These are phyloP conservation scores for Plagodis pulveraria DNA, from an alignment of 2,888 invertebrate species.

Conservation along the genomic window DNA sequence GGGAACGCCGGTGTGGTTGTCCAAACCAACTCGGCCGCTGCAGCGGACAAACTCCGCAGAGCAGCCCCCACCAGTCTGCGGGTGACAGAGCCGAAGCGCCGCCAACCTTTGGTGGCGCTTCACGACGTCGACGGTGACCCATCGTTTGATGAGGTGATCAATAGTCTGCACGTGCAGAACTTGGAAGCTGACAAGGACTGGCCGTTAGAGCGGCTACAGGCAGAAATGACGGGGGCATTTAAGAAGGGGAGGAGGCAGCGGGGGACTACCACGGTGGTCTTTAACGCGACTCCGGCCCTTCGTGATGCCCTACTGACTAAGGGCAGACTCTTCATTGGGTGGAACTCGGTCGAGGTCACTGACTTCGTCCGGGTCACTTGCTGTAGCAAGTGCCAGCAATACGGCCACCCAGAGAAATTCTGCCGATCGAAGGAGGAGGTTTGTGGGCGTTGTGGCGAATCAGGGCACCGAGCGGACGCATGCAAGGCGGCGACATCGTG, in stretches of 20 bases:
- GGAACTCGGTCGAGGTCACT: slow-evolving; percentile 8
- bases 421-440: slow-evolving; percentile 24
- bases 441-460: slow-evolving; percentile 39
- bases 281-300: background rate
- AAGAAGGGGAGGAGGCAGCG: slow-evolving; percentile 3
- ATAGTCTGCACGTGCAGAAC: too few species aligned
- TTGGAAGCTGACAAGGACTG: too few species aligned
- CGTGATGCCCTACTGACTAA: slow-evolving; percentile 1
- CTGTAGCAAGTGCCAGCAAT: slow-evolving; percentile 46
- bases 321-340: slow-evolving; percentile 7
- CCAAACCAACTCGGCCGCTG: slow-evolving; percentile 5
- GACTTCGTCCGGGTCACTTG: slow-evolving; percentile 29
- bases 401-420: slow-evolving; percentile 46
- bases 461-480: slow-evolving; percentile 20
- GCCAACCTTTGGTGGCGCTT: too few species aligned
- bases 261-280: slow-evolving; percentile 13
- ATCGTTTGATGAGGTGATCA: too few species aligned
- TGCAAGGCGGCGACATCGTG: slow-evolving; percentile 9
- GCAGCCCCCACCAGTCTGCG: background rate
- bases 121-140: too few species aligned
- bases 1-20: slow-evolving; percentile 8
- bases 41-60: slow-evolving; percentile 1
- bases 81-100: too few species aligned
- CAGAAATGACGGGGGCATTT: slow-evolving; percentile 6
- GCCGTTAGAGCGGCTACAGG: too few species aligned